Evolutionary conservation across 2,113 vertebrate genomes (phyloP).

Genomic region (Sapayoa aenigma): DNA sequence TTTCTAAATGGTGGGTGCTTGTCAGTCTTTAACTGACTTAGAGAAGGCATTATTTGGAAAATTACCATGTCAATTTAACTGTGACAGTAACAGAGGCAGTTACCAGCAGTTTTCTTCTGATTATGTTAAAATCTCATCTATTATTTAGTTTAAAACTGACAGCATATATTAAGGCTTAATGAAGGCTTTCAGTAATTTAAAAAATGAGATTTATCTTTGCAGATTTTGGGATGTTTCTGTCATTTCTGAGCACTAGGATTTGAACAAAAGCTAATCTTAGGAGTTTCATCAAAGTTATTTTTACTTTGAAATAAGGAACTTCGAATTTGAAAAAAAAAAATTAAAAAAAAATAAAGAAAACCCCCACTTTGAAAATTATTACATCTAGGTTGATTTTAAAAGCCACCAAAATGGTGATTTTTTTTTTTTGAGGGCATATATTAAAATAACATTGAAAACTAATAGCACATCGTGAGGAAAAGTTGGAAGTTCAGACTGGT

Average conservation of each 20-base stretch:
- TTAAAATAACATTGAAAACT: slow-evolving; percentile 2
- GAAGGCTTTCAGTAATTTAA: slow-evolving; percentile 83
- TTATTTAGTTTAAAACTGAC: slow-evolving; percentile 85
- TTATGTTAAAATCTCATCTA: slow-evolving; percentile 88
- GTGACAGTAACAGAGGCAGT: slow-evolving; percentile 80
- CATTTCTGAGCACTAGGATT: slow-evolving; percentile 54
- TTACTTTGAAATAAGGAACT: slow-evolving; percentile 47
- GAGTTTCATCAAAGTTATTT: slow-evolving; percentile 62
- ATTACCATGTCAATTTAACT: slow-evolving; percentile 82
- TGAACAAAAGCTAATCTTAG: slow-evolving; percentile 69
- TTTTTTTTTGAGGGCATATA: neutral
- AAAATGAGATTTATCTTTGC: slow-evolving; percentile 76
- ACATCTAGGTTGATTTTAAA: neutral
- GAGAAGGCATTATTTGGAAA: slow-evolving; percentile 74
- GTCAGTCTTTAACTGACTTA: slow-evolving; percentile 66
- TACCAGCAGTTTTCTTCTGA: slow-evolving; percentile 87
- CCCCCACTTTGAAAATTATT: neutral
- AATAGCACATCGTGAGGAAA: neutral
- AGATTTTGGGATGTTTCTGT: slow-evolving; percentile 60
- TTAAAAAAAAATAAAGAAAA: neutral
- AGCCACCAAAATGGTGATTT: neutral
- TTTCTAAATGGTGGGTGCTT: slow-evolving; percentile 57
- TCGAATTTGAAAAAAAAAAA: neutral
- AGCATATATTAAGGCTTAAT: slow-evolving; percentile 84
- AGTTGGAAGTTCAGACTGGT: neutral